Conservation (phyloP, 1,140 invertebrate species). For the Sipha flava region DNA sequence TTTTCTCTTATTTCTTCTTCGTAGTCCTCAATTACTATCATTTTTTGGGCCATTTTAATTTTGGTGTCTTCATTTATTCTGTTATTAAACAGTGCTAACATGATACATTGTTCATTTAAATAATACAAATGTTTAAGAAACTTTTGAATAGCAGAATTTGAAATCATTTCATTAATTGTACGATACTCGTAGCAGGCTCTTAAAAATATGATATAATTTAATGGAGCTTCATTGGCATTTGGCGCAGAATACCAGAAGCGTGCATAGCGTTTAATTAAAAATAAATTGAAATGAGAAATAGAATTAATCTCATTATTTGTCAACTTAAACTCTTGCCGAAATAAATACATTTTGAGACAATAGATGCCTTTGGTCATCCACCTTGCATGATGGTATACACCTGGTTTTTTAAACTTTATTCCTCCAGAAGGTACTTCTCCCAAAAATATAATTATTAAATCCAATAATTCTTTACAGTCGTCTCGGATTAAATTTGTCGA, state of each 20-base stretch:
- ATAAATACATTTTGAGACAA: slow-evolving; percentile 35
- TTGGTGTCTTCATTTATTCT: neutral
- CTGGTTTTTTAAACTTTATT: slow-evolving; percentile 16
- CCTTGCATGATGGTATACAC: slow-evolving; percentile 18
- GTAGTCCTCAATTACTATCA: neutral
- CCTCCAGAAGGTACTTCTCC: neutral
- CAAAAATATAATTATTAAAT: slow-evolving; percentile 11
- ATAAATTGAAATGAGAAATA: neutral
- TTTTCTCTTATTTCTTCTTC: neutral
- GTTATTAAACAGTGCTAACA: neutral
- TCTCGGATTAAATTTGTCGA: neutral
- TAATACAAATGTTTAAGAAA: neutral
- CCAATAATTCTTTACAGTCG: slow-evolving; percentile 33
- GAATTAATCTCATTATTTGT: neutral
- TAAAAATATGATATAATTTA: no score
- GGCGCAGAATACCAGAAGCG: no score
- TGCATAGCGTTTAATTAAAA: no score
- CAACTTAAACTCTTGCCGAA: slow-evolving; percentile 23
- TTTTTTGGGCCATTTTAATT: neutral
- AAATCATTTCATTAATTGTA: neutral
- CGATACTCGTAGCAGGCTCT: no score
- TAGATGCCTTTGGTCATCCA: slow-evolving; percentile 37
- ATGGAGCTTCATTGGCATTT: no score
- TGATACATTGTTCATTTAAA: neutral
- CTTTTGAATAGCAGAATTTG: neutral